These are phyloP conservation scores for Apamea epomidion DNA, from an alignment of 2,888 invertebrate species.

Conservation along the genomic window DNA sequence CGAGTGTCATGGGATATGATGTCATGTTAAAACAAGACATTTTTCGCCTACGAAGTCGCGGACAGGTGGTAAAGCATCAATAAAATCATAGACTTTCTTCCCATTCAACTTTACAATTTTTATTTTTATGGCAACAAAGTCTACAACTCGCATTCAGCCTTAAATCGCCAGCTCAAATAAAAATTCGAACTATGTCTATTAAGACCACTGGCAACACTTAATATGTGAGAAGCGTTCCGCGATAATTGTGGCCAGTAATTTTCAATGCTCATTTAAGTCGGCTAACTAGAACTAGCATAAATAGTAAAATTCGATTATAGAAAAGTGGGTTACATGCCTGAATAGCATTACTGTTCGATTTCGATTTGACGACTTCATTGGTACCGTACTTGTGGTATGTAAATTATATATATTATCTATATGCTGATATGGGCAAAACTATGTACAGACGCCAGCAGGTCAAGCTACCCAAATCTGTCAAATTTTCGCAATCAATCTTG, in stretches of 20 bases:
- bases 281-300: conserved; percentile 32
- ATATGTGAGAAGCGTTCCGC: conserved; percentile 63
- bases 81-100: background rate
- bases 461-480: too few species aligned
- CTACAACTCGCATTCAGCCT: background rate
- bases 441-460: background rate
- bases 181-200: conserved; percentile 50
- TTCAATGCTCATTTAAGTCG: conserved; percentile 33
- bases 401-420: conserved; percentile 39
- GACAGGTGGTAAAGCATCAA: background rate
- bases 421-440: conserved; percentile 21
- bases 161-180: conserved; percentile 11
- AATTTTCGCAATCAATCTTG: too few species aligned
- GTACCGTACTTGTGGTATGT: conserved; percentile 9
- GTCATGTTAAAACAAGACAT: too few species aligned
- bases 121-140: background rate
- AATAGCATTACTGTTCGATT: conserved; percentile 46
- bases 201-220: conserved; percentile 49
- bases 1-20: too few species aligned
- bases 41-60: too few species aligned
- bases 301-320: conserved; percentile 57
- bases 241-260: conserved; percentile 56
- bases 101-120: background rate
- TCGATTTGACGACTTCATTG: conserved; percentile 51
- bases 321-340: conserved; percentile 45